phyloP scores from a whole-genome alignment of 2,797 vertebrate species.

The Takifugu rubripes region DNA sequence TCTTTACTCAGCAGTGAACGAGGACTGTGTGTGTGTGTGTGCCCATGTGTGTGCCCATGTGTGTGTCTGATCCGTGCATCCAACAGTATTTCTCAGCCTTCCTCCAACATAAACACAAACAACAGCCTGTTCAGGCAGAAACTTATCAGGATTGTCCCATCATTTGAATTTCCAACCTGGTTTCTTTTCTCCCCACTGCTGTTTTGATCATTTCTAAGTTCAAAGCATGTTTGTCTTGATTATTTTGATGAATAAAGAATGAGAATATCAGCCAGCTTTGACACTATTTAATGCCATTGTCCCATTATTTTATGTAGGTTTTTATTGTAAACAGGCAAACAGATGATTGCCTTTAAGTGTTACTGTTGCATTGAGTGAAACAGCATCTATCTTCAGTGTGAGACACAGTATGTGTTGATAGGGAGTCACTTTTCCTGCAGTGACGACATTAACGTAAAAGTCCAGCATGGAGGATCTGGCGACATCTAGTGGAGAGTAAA shows the following conservation, averaged over 20 bases:
- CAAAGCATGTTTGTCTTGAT: conserved; percentile 86
- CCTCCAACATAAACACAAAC: conserved; percentile 49
- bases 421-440: no score
- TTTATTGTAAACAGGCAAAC: no score
- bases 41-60: conserved; percentile 16
- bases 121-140: conserved; percentile 70
- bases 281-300: neutral
- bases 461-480: no score
- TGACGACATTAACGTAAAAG: no score
- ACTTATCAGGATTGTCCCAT: conserved; percentile 35
- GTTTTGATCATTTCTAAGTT: conserved; percentile 81
- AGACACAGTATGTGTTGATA: no score
- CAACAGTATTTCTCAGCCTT: conserved; percentile 29
- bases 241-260: conserved; percentile 93
- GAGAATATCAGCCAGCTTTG: conserved; percentile 71
- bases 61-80: conserved; percentile 25
- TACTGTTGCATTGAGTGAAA: no score
- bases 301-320: no score
- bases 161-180: conserved; percentile 60
- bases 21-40: conserved; percentile 22
- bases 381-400: no score
- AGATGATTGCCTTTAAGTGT: no score
- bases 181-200: conserved; percentile 50
- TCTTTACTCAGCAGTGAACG: conserved; percentile 26
- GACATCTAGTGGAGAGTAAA: no score